Percentiles rank a stretch among this genome's conserved stretches.
phyloP scores from a whole-genome alignment of 2,888 invertebrate genomes.

The Coleophora flavipennella region DNA sequence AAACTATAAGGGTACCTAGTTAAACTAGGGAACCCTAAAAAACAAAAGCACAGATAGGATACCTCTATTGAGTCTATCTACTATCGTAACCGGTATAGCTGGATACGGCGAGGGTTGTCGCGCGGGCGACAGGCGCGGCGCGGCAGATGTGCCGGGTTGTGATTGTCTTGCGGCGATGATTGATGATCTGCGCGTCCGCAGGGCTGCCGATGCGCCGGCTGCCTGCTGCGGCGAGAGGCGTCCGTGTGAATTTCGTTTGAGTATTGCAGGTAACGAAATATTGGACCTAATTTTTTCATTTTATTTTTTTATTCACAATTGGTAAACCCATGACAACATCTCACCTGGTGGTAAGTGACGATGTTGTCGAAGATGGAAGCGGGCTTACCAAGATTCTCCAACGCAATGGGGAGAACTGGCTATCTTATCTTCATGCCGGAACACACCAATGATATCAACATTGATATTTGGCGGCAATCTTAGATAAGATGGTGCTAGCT shows the following conservation, averaged over 20 bases:
- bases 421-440: too few relatives aligned
- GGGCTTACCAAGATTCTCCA: too few relatives aligned
- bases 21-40: too few relatives aligned
- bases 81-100: neutral
- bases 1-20: too few relatives aligned
- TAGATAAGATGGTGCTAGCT: too few relatives aligned
- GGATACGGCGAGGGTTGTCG: neutral
- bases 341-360: too few relatives aligned
- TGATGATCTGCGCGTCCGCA: slow-evolving; percentile 66
- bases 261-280: neutral
- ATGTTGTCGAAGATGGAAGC: too few relatives aligned
- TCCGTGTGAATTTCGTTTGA: neutral
- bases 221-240: neutral
- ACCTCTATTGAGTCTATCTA: neutral
- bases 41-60: neutral
- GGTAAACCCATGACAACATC: too few relatives aligned
- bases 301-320: too few relatives aligned
- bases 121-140: slow-evolving; percentile 30
- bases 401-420: too few relatives aligned
- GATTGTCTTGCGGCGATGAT: slow-evolving; percentile 72
- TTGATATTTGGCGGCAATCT: too few relatives aligned
- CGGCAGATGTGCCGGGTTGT: slow-evolving; percentile 72
- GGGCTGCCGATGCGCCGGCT: slow-evolving; percentile 39
- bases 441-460: too few relatives aligned
- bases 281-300: neutral